phyloP scores from a whole-genome alignment of 2,797 vertebrate genomes.

The Carapus acus region DNA sequence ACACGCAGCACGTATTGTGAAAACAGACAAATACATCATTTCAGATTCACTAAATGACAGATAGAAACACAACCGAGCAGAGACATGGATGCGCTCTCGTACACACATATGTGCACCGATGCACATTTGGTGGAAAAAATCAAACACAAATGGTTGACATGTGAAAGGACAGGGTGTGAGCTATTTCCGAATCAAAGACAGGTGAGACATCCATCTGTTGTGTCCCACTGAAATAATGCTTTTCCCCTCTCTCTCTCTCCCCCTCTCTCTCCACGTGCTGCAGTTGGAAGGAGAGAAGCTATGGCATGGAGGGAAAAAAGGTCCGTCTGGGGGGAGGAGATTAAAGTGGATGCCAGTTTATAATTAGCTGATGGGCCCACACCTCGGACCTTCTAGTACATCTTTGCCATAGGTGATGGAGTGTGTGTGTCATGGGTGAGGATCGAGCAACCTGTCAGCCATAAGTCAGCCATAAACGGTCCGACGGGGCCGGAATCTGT shows the following conservation, averaged over 20 bases:
- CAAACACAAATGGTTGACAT: conserved; percentile 18
- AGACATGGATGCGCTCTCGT: conserved; percentile 10
- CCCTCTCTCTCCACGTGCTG: not conserved
- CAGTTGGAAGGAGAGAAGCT: conserved; percentile 12
- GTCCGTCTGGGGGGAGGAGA: conserved; percentile 52
- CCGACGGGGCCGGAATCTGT: conserved; percentile 3
- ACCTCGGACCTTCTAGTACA: conserved; percentile 63
- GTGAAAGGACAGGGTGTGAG: conserved; percentile 13
- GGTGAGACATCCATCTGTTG: conserved; percentile 10
- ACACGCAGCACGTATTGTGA: conserved; percentile 21
- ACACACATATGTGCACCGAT: conserved; percentile 30
- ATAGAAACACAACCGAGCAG: not conserved
- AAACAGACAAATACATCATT: conserved; percentile 54
- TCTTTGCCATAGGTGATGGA: conserved; percentile 69
- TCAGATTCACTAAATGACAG: conserved; percentile 44
- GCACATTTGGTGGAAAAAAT: conserved; percentile 15
- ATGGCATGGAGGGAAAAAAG: conserved; percentile 58
- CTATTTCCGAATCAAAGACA: conserved; percentile 35
- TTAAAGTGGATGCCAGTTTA: conserved; percentile 67
- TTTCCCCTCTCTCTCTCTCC: not conserved
- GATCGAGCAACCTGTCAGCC: conserved; percentile 61
- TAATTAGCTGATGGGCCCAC: conserved; percentile 65
- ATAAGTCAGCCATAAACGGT: conserved; percentile 58
- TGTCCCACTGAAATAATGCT: too few species aligned
- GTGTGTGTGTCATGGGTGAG: conserved; percentile 55